These are phyloP conservation scores for Tilapia sparmanii DNA, from an alignment of 2,113 vertebrate species.

Conservation along the genomic window DNA sequence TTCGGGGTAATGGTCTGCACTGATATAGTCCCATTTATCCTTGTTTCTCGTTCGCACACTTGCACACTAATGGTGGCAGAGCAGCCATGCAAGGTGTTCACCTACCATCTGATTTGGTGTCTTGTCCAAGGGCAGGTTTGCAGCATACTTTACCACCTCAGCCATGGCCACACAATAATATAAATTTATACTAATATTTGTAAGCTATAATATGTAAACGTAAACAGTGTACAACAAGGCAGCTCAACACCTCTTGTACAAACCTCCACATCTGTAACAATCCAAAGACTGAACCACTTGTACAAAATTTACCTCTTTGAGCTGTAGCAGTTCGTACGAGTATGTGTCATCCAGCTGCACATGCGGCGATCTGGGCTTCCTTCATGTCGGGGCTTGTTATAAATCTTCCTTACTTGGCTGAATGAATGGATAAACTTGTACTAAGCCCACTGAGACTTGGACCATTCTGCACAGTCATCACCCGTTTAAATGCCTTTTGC, in stretches of 20 bases:
- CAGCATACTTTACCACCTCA: background rate
- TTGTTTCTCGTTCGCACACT: background rate
- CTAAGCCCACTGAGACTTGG: background rate
- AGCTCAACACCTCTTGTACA: background rate
- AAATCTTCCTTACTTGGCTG: slow-evolving; percentile 9
- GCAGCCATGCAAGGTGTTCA: background rate
- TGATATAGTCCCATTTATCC: background rate
- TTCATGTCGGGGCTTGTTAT: background rate
- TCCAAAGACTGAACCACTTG: background rate
- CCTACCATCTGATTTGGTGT: background rate
- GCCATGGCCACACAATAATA: background rate
- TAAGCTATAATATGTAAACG: background rate
- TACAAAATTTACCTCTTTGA: slow-evolving; percentile 23
- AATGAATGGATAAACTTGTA: background rate
- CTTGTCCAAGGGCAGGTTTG: background rate
- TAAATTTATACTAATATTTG: background rate
- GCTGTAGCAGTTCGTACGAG: background rate
- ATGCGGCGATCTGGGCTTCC: background rate
- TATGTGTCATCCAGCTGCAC: background rate
- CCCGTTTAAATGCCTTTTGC: background rate
- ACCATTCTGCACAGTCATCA: background rate
- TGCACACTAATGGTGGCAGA: background rate
- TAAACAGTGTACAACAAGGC: background rate
- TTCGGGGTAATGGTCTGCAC: background rate
- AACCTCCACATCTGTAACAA: background rate